phyloP scores from a whole-genome alignment of 2,113 vertebrate genomes.

The Mormyrus iriodes region DNA sequence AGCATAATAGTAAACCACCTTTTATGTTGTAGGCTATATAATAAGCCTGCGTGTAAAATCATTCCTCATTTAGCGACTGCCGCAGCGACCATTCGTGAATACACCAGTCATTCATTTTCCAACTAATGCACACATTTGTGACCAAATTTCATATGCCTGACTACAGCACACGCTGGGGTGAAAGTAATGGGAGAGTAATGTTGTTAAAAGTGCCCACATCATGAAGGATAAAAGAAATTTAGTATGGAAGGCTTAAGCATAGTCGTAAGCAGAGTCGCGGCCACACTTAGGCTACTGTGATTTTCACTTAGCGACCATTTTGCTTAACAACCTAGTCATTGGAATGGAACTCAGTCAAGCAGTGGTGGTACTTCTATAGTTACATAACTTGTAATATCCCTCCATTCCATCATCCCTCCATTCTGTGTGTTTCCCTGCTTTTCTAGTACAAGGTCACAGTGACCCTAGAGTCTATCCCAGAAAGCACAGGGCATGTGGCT shows the following conservation, averaged over 20 bases:
- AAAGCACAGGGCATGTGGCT: not conserved
- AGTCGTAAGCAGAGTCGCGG: not conserved
- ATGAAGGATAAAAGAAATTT: not conserved
- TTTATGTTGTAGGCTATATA: not conserved
- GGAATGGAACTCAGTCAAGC: not conserved
- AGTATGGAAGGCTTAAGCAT: not conserved
- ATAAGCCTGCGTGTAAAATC: not conserved
- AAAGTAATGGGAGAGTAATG: not conserved
- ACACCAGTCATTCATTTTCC: not conserved
- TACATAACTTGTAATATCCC: not conserved
- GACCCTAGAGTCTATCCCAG: not conserved
- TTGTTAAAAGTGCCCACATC: not conserved
- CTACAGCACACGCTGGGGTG: not conserved
- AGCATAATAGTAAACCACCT: not conserved
- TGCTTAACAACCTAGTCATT: not conserved
- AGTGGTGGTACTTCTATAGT: not conserved
- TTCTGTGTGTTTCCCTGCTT: not conserved
- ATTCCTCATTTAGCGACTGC: not conserved
- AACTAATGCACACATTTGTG: not conserved
- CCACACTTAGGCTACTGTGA: not conserved
- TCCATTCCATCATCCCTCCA: not conserved
- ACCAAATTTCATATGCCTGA: not conserved
- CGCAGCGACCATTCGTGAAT: not conserved
- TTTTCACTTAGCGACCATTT: not conserved
- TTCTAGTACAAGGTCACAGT: not conserved